Percentiles rank a stretch among this genome's conserved stretches.
phyloP scores from a whole-genome alignment of 2,888 invertebrate species.

The Lasius platythorax region DNA sequence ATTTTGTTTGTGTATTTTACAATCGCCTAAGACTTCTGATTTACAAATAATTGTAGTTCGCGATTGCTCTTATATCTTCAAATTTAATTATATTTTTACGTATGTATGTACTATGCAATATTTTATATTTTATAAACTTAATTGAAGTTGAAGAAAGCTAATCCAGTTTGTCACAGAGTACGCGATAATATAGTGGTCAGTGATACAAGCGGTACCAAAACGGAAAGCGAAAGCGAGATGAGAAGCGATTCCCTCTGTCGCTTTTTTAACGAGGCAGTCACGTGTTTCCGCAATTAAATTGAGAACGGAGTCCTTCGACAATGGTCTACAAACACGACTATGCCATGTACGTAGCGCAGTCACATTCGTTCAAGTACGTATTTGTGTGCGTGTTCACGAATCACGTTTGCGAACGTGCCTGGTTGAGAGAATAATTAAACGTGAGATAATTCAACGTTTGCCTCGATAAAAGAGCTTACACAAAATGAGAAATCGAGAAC shows the following conservation, averaged over 20 bases:
- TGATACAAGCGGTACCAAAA: slow-evolving; percentile 21
- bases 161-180: slow-evolving; percentile 16
- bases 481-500: slow-evolving; percentile 61
- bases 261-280: slow-evolving; percentile 71
- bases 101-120: too few species aligned
- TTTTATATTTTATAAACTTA: not conserved
- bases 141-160: slow-evolving; percentile 15
- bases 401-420: slow-evolving; percentile 53
- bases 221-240: slow-evolving; percentile 50
- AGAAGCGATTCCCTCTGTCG: slow-evolving; percentile 43
- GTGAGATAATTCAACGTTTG: slow-evolving; percentile 68
- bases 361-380: slow-evolving; percentile 55
- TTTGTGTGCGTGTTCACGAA: slow-evolving; percentile 58
- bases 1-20: not conserved
- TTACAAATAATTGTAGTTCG: not conserved
- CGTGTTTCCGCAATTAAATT: slow-evolving; percentile 78
- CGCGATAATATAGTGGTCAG: slow-evolving; percentile 11
- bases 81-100: not conserved
- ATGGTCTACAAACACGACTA: slow-evolving; percentile 67
- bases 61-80: not conserved
- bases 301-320: slow-evolving; percentile 70
- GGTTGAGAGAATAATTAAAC: slow-evolving; percentile 72
- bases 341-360: slow-evolving; percentile 13
- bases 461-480: slow-evolving; percentile 43
- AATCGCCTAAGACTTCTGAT: not conserved